Conservation (phyloP, 2,797 vertebrate genomes). For the Furcifer pardalis region DNA sequence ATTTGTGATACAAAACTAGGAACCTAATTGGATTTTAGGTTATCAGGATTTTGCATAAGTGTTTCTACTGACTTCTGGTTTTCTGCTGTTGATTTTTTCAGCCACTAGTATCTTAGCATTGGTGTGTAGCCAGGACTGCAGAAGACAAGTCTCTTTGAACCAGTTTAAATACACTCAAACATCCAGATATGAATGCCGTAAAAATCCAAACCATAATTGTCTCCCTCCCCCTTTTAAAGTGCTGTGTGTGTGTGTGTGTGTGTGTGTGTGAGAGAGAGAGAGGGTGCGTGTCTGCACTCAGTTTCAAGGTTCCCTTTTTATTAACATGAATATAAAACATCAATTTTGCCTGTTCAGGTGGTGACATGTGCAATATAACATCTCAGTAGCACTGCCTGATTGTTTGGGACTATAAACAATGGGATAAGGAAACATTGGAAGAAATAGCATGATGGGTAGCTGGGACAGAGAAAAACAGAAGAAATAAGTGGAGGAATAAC, state of each 20-base stretch:
- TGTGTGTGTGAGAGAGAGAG: too few relatives aligned
- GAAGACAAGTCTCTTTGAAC: not conserved
- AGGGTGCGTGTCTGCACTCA: not conserved
- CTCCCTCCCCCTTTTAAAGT: not conserved
- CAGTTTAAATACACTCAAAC: not conserved
- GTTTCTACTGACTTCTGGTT: not conserved
- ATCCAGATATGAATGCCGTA: not conserved
- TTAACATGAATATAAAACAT: not conserved
- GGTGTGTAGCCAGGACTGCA: not conserved
- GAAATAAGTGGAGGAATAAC: not conserved
- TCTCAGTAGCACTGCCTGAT: too few relatives aligned
- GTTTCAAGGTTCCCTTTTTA: not conserved
- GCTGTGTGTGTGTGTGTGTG: not conserved
- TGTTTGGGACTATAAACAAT: not conserved
- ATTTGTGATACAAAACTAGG: not conserved
- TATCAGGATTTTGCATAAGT: not conserved
- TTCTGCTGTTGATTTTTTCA: not conserved
- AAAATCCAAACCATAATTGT: not conserved
- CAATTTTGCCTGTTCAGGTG: not conserved
- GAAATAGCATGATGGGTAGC: not conserved
- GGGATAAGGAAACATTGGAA: not conserved
- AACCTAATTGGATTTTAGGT: not conserved
- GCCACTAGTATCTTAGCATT: not conserved
- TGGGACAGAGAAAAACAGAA: not conserved
- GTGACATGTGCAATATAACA: not conserved